phyloP scores from a whole-genome alignment of 2,797 vertebrate genomes.

The Schizopygopsis malacanthus region DNA sequence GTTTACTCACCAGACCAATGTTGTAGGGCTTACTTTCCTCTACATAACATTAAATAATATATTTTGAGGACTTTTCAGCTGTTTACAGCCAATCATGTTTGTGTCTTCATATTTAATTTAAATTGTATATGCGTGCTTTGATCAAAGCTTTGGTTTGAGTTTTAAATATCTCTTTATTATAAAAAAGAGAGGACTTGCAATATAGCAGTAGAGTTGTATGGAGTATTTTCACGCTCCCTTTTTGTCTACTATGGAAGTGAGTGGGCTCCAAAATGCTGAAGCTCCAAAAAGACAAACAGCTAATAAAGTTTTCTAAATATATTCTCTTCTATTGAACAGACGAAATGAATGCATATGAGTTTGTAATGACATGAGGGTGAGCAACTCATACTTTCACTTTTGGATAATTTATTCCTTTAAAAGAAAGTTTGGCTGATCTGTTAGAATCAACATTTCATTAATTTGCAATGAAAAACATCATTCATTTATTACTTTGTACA shows the following conservation, averaged over 20 bases:
- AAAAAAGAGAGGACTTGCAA: neutral
- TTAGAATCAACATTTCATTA: constrained; percentile 2
- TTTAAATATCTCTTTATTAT: neutral
- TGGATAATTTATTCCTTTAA: neutral
- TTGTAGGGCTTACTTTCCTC: neutral
- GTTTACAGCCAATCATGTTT: neutral
- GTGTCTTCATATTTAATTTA: neutral
- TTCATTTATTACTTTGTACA: neutral
- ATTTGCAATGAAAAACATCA: neutral
- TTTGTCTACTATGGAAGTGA: neutral
- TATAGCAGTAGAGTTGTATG: neutral
- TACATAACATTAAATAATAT: neutral
- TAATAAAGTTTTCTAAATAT: neutral
- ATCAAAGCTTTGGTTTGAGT: neutral
- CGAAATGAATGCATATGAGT: neutral
- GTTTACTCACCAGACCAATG: neutral
- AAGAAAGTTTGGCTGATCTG: neutral
- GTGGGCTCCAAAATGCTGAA: neutral
- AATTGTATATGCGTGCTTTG: neutral
- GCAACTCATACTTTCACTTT: neutral
- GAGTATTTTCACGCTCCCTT: neutral
- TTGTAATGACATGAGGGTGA: neutral
- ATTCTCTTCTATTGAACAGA: neutral
- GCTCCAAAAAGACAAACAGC: neutral
- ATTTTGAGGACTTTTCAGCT: neutral